phyloP scores from a whole-genome alignment of 2,888 invertebrate genomes.

The Imbricaverruca yamaguchii region DNA sequence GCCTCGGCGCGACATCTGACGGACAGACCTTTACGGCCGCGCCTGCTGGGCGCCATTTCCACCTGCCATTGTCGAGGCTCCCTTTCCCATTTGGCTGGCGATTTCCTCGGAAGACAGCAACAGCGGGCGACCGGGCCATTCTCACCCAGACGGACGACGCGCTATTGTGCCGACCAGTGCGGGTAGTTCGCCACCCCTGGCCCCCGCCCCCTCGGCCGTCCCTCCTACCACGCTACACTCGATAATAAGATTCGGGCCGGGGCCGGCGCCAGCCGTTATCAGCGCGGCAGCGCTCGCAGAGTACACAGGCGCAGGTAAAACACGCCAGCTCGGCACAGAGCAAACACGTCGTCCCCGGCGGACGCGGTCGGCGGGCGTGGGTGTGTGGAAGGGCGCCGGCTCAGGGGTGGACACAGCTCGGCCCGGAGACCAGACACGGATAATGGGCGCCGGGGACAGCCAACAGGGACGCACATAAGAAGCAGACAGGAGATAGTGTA shows the following conservation, averaged over 20 bases:
- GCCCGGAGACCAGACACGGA: too few species aligned
- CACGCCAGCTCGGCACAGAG: background rate
- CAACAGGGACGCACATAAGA: too few species aligned
- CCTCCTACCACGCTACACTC: background rate
- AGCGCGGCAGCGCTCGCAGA: background rate
- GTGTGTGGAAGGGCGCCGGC: too few species aligned
- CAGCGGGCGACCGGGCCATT: background rate
- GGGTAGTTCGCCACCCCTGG: background rate
- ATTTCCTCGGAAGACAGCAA: background rate
- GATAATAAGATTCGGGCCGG: background rate
- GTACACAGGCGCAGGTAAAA: background rate
- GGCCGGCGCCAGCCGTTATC: background rate
- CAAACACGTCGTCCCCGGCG: background rate
- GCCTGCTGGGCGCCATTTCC: background rate
- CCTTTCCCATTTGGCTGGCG: background rate
- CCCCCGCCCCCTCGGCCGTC: background rate
- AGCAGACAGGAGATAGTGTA: too few species aligned
- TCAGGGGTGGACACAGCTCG: too few species aligned
- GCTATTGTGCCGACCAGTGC: background rate
- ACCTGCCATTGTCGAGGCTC: background rate
- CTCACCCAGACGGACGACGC: background rate
- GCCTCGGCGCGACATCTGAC: background rate
- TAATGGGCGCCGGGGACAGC: too few species aligned
- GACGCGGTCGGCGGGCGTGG: background rate
- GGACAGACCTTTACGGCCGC: background rate